Evolutionary conservation across 1,140 invertebrate genomes (phyloP).

Genomic region (Adelges cooleyi): DNA sequence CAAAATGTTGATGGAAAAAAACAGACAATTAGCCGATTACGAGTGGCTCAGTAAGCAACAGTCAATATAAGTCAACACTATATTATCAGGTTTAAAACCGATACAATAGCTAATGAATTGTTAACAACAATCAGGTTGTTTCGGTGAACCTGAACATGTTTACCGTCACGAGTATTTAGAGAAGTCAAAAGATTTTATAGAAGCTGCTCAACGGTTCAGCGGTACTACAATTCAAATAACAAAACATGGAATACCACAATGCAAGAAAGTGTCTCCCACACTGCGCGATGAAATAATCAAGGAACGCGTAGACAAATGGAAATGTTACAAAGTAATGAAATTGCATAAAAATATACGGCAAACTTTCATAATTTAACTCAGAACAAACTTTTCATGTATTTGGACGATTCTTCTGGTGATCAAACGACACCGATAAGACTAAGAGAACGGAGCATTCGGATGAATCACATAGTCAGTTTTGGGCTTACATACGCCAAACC

Average conservation of each 20-base stretch:
- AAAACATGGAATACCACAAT: no score
- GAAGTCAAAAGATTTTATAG: background rate
- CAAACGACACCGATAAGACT: background rate
- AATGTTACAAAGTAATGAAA: background rate
- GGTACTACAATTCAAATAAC: background rate
- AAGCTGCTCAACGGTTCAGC: background rate
- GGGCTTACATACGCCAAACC: background rate
- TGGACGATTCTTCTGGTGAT: background rate
- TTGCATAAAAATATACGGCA: no score
- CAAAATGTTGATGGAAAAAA: background rate
- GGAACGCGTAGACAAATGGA: background rate
- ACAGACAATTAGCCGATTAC: background rate
- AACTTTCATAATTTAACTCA: no score
- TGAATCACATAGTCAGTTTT: background rate
- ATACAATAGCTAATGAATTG: background rate
- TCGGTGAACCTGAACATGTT: background rate
- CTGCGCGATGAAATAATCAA: background rate
- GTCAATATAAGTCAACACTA: no score
- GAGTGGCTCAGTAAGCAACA: constrained; percentile 4
- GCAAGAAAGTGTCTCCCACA: no score
- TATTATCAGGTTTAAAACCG: no score
- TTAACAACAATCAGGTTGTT: background rate
- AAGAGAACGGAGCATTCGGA: background rate
- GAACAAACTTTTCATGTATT: no score
- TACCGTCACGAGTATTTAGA: background rate